Base-by-base conservation (phyloP, 2,888 invertebrate species). In the Elaeidobius kamerunicus region DNA sequence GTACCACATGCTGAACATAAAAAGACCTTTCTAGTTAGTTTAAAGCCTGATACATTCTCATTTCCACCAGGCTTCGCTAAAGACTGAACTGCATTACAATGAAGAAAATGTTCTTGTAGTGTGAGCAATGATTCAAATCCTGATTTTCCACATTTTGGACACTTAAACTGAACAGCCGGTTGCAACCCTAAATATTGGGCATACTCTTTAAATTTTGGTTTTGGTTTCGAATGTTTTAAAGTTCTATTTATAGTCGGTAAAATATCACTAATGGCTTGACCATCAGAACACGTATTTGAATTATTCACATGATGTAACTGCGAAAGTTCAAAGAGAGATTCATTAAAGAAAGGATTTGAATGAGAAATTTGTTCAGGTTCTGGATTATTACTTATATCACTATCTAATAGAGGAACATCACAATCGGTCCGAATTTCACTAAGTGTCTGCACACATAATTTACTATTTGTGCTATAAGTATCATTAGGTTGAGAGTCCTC, bases 1-100 rank as follows among this genome's bases (percentile, higher is more conserved):
- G 86, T 88, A 36, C 85, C 86, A 70, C 91, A 91, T 0, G 87
- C 85, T 11, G 88, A 85, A 69, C 91, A 91, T 44, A 89, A 74
- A 69, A 86, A 91, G 55, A 88, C 87, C 69, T 88, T 87, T 35
- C 86, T 76, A n/a, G 85, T 84, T 36, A 85, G 80, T 67, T 83
- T 78, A 40, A 85, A 82, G 63, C 78, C 79, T 38, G 77, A 56
- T 27, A 71, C 64, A 30, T 78, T 74, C 11, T 75, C 66, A 51
- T 50, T 51, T 35, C 43, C 53, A 9, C 12, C 20, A 1, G 74
- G 61, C 20, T 61, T 56, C 52, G 63, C 59, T 7, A 11, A 9
- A 15, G 52, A 58, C 36, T 66, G 62, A 15, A 60, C 61, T 15
- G 66, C 66, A 51, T 62, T 76, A 67, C 88, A 88, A 48, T 78